These are phyloP conservation scores for Ditylenchus weischeri DNA, from an alignment of 2,888 invertebrate genomes.

Conservation along the genomic window DNA sequence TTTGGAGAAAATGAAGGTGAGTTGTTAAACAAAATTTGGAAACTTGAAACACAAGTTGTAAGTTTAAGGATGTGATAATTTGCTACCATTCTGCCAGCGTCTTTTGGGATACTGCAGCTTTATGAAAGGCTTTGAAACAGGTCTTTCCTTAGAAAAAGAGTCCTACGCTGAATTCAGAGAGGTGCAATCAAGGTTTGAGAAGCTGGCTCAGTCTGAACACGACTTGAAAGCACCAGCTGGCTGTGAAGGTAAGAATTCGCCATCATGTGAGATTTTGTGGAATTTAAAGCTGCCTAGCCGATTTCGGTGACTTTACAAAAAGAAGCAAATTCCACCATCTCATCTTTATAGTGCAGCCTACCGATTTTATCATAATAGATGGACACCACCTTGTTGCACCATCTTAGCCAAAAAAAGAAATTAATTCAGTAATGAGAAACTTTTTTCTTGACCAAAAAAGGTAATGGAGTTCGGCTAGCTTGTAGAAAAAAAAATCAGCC, in stretches of 20 bases:
- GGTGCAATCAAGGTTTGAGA: constrained; percentile 26
- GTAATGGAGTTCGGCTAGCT: too few species aligned
- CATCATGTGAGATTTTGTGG: background rate
- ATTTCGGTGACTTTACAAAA: background rate
- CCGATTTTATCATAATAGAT: too few species aligned
- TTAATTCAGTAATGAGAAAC: too few species aligned
- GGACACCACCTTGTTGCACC: too few species aligned
- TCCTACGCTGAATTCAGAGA: constrained; percentile 24
- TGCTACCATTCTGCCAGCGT: constrained; percentile 31
- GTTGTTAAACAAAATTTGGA: background rate
- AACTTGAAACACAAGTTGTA: background rate
- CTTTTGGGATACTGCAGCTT: constrained; percentile 31
- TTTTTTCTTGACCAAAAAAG: too few species aligned
- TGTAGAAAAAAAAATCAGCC: too few species aligned
- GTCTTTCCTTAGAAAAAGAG: constrained; percentile 22
- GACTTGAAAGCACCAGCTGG: background rate
- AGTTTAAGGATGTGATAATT: constrained; percentile 24
- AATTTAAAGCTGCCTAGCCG: background rate
- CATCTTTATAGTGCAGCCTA: background rate
- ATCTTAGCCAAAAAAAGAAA: too few species aligned
- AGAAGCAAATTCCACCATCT: background rate
- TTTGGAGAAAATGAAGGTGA: background rate
- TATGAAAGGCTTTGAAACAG: constrained; percentile 22
- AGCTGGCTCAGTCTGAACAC: background rate
- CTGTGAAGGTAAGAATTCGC: background rate